Base-by-base conservation (phyloP, 2,797 vertebrate genomes). In the Anas georgica region DNA sequence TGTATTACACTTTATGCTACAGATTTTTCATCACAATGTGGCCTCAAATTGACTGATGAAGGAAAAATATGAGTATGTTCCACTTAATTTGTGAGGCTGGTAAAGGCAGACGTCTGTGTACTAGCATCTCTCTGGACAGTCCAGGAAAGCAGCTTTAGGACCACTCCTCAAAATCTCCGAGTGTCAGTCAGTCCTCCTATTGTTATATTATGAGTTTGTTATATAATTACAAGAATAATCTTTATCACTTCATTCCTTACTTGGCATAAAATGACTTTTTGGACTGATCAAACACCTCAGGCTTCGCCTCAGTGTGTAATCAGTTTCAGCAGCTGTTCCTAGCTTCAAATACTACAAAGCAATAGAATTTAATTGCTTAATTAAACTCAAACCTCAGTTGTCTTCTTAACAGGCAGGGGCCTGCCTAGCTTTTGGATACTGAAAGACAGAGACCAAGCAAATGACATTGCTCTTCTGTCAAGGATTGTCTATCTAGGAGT, bases 331-430 rank as follows among this genome's bases (percentile, higher is more conserved):
- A 95, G 94, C 89, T 96, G 89, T 90, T 95, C 85, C 35, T 75
- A 90, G 69, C 87, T 94, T 96, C 92, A 94, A 86, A 94, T 86
- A 91, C 78, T 82, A 84, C 85, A 92, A 91, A 95, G 79, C 59
- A 92, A 66, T 88, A 75, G 80, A 80, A 39, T 85, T 89, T 94
- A 94, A 90, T 95, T 94, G 59, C 89, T 92, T 94, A 93, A 96
- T 95, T 97, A 93, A 97, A 92, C 77, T 86, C 76, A 97, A 94
- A 90, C 74, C 69, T 88, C 84, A 31, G 58, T 76, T 88, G 83
- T 70, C 87, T 88, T 94, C 93, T 92, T 74, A 85, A 58, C 14
- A 92, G 58, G 31, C 68, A 58, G 26, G 28, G 37, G 18, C 20
- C 17, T 73, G 62, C 31, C 17, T 75, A 62, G 41, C 8, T 88